phyloP scores from a whole-genome alignment of 1,140 invertebrate species.

The Drosophila malerkotliana region DNA sequence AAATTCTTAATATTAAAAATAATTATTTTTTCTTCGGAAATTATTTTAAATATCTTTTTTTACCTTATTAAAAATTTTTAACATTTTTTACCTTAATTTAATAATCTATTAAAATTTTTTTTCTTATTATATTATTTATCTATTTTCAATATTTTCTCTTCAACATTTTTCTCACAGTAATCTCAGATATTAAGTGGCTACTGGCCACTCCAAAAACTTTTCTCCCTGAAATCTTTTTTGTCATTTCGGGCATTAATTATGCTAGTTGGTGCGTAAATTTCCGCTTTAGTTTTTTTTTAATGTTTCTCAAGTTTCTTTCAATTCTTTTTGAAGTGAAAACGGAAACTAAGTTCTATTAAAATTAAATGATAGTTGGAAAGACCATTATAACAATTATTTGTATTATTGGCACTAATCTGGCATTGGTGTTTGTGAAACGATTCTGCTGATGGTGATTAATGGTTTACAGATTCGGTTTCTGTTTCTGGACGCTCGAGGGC shows the following conservation, averaged over 20 bases:
- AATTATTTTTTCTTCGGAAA: no score
- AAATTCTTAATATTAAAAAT: no score
- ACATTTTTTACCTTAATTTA: no score
- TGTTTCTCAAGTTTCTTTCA: no score
- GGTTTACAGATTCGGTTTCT: slow-evolving; percentile 26
- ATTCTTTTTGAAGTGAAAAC: slow-evolving; percentile 2
- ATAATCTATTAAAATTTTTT: neutral
- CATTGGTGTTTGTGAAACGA: slow-evolving; percentile 50
- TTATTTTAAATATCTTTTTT: no score
- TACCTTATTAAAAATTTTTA: no score
- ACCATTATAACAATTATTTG: slow-evolving; percentile 52
- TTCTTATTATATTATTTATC: no score
- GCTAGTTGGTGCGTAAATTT: slow-evolving; percentile 60
- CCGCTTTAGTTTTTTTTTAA: slow-evolving; percentile 15
- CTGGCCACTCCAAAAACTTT: neutral
- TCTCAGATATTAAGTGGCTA: neutral
- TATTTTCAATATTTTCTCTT: neutral
- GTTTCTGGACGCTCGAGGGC: slow-evolving; percentile 22
- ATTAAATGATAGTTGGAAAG: slow-evolving; percentile 46
- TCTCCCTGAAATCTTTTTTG: slow-evolving; percentile 19
- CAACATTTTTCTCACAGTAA: slow-evolving; percentile 1
- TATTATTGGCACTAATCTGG: slow-evolving; percentile 70
- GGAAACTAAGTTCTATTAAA: slow-evolving; percentile 11
- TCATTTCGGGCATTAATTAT: slow-evolving; percentile 58
- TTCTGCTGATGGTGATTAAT: slow-evolving; percentile 73